These are phyloP conservation scores for Erinaceus europaeus DNA, from an alignment of 2,113 vertebrate species.

Conservation along the genomic window DNA sequence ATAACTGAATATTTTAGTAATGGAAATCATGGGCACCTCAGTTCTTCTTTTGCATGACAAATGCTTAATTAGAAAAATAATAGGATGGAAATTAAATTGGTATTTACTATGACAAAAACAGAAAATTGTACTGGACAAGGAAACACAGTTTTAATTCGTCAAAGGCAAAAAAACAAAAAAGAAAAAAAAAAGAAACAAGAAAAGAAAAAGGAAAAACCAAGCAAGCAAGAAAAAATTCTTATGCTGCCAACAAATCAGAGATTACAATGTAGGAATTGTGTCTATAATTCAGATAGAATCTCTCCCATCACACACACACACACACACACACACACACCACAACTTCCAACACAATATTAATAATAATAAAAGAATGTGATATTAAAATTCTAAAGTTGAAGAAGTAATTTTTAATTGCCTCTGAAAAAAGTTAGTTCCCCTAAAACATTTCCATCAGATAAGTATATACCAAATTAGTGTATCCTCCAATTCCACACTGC, in stretches of 20 bases:
- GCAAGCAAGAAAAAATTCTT: constrained; percentile 25
- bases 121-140: constrained; percentile 64
- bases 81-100: constrained; percentile 84
- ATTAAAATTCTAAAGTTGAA: constrained; percentile 42
- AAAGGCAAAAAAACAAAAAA: constrained; percentile 71
- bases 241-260: constrained; percentile 65
- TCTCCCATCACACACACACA: background rate
- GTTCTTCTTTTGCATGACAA: constrained; percentile 83
- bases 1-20: constrained; percentile 81
- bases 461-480: constrained; percentile 56
- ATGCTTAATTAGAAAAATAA: constrained; percentile 86
- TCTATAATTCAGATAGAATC: constrained; percentile 52
- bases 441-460: constrained; percentile 64
- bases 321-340: background rate
- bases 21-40: constrained; percentile 75
- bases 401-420: constrained; percentile 65
- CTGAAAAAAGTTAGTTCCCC: constrained; percentile 43
- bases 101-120: constrained; percentile 79
- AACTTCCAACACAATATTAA: constrained; percentile 15
- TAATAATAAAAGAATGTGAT: constrained; percentile 28
- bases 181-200: background rate
- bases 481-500: constrained; percentile 26
- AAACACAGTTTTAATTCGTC: constrained; percentile 70
- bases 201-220: constrained; percentile 41
- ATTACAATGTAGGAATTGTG: constrained; percentile 52